A percentile compares a stretch with the other conserved stretches of the same genome.
phyloP scores from a whole-genome alignment of 92 coral and sea anemone species.

The Pocillopora grandis region DNA sequence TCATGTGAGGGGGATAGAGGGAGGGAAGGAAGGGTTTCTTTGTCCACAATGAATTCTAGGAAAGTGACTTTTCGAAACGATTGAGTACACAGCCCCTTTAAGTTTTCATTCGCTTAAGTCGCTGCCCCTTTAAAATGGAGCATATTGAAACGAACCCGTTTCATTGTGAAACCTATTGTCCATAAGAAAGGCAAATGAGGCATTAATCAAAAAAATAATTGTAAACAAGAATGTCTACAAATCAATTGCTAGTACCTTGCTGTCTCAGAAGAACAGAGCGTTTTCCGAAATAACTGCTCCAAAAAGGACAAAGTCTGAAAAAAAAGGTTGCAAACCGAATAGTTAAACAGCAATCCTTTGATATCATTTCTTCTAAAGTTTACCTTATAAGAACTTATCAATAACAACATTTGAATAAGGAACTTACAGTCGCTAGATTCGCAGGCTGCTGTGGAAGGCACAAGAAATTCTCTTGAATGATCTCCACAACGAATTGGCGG shows the following conservation, averaged over 20 bases:
- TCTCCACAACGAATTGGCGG: slow-evolving; percentile 80
- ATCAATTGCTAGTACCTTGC: slow-evolving; percentile 66
- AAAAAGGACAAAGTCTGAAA: slow-evolving; percentile 82
- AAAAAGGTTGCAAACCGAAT: not conserved
- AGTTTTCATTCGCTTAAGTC: too few species aligned
- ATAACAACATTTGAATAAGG: not conserved
- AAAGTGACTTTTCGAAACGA: too few species aligned
- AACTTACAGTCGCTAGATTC: slow-evolving; percentile 73
- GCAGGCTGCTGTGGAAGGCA: slow-evolving; percentile 79
- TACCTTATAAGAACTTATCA: not conserved
- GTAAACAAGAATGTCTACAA: too few species aligned
- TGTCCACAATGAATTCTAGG: too few species aligned
- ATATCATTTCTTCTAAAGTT: not conserved
- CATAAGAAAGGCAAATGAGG: too few species aligned
- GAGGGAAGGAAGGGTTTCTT: too few species aligned
- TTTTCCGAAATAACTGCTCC: slow-evolving; percentile 76
- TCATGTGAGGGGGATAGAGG: too few species aligned
- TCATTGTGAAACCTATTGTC: too few species aligned
- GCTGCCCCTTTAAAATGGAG: too few species aligned
- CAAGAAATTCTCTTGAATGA: slow-evolving; percentile 73
- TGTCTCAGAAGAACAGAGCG: slow-evolving; percentile 67
- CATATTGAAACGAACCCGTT: too few species aligned
- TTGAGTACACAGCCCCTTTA: too few species aligned
- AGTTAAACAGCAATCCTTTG: not conserved
- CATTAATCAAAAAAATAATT: too few species aligned